Base-by-base conservation (phyloP, 2,797 vertebrate species). In the Ctenopoma kingsleyae region DNA sequence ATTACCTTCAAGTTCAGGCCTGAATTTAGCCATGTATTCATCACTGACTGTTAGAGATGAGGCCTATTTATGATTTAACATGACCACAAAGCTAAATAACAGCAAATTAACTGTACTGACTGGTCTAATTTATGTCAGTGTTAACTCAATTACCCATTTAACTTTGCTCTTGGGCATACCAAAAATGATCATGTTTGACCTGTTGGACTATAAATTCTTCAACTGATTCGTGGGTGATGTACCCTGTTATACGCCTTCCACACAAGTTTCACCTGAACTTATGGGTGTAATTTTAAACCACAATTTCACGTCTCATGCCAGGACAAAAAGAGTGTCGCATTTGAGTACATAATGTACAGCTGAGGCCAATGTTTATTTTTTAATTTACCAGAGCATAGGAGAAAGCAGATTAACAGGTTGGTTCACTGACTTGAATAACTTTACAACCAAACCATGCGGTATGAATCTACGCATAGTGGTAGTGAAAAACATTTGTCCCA, bases 401-500 rank as follows among this genome's bases (percentile, higher is more conserved):
- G 41, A 58, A 44, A 66, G 46, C 59, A 27, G 57, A 62, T 72
- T 61, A 63, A 73, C 53, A 68, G 54, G 50, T 76, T 75, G 57
- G 51, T 59, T 69, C 52, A 56, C 51, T 60, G 46, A 79, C 74
- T 82, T 67, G 61, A 81, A 87, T 72, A 83, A 74, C 76, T 87
- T 90, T 76, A 82, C 82, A 75, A 70, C 76, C 23, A 27, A 74
- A 81, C 78, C 69, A 57, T 32, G 32, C 58, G 70, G 52, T 78
- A 74, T 78, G 60, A 80, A 80, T 81, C 64, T 67, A 66, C 78
- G 79, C 67, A 75, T 65, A 82, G 75, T 56, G 25, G 71, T 74
- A 73, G 78, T 80, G 80, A 83, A 83, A 81, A 91, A 86, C 82
- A 89, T 86, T 89, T 92, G 88, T 82, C 81, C 81, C 47, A 53